Percentiles rank a stretch among this genome's conserved stretches.
These are phyloP conservation scores for Macaria notata DNA, from an alignment of 2,888 invertebrate species.

Conservation along the genomic window DNA sequence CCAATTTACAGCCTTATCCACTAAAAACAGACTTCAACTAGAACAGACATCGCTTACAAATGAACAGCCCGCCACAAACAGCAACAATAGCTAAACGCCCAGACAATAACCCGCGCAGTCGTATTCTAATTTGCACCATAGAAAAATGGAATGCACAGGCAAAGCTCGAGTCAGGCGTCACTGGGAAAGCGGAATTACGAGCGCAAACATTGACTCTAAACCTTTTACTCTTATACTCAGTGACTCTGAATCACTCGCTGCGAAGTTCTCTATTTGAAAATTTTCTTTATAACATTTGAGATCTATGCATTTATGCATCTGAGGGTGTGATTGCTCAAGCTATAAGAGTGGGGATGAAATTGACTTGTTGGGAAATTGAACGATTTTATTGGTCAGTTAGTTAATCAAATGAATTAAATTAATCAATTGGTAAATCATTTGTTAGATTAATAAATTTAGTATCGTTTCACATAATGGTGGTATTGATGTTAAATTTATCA, in stretches of 20 bases:
- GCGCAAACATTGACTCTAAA: constrained; percentile 79
- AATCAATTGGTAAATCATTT: too few species aligned
- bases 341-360: not conserved
- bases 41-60: not conserved
- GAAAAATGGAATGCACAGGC: constrained; percentile 48
- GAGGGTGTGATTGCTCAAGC: not conserved
- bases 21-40: not conserved
- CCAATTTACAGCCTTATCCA: too few species aligned
- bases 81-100: constrained; percentile 11
- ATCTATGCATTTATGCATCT: constrained; percentile 11
- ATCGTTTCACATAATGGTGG: too few species aligned
- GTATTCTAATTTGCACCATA: constrained; percentile 29
- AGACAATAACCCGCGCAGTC: constrained; percentile 15
- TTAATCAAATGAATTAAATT: not conserved
- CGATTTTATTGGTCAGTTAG: not conserved
- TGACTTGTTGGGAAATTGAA: not conserved
- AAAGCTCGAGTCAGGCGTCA: constrained; percentile 45
- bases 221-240: constrained; percentile 79
- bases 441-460: too few species aligned
- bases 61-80: constrained; percentile 8
- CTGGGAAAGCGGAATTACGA: constrained; percentile 71
- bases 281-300: constrained; percentile 54
- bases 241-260: constrained; percentile 73
- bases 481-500: too few species aligned
- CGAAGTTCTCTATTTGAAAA: constrained; percentile 60